Percentiles rank a stretch among this genome's conserved stretches.
Evolutionary conservation across 2,888 invertebrate genomes (phyloP).

Genomic region (Rhagonycha lutea): DNA sequence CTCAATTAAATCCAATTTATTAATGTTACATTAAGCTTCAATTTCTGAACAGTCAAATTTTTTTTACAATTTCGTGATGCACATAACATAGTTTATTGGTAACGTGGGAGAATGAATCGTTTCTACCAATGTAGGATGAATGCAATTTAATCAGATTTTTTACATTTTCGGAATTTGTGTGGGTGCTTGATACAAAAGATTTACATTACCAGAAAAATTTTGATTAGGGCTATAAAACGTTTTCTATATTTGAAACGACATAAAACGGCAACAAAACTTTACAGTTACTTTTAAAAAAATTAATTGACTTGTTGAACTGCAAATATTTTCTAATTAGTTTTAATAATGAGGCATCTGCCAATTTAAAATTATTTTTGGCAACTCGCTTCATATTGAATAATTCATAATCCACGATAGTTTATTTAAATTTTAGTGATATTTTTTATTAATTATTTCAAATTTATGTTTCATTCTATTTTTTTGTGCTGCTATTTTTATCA

Average conservation of each 20-base stretch:
- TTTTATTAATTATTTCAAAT: not conserved
- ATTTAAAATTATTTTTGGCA: not conserved
- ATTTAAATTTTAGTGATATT: not conserved
- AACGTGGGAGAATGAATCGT: not conserved
- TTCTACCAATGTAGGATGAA: not conserved
- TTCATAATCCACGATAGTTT: not conserved
- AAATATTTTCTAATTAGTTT: not conserved
- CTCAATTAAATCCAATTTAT: not conserved
- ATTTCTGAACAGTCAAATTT: not conserved
- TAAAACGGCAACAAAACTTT: not conserved
- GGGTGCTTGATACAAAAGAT: not conserved
- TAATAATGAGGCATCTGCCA: not conserved
- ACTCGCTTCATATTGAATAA: not conserved
- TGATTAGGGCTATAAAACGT: not conserved
- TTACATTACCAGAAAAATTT: not conserved
- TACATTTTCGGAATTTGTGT: not conserved
- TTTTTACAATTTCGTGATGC: not conserved
- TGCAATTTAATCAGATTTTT: not conserved
- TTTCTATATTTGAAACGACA: not conserved
- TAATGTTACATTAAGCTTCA: not conserved
- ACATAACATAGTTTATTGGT: not conserved
- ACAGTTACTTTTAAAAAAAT: not conserved
- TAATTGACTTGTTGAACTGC: not conserved
- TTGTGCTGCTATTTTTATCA: not conserved
- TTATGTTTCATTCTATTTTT: not conserved